phyloP scores from a whole-genome alignment of 30 jellyfish, hydroid and myxozoan genomes.

The Pseudorhiza aurosa region DNA sequence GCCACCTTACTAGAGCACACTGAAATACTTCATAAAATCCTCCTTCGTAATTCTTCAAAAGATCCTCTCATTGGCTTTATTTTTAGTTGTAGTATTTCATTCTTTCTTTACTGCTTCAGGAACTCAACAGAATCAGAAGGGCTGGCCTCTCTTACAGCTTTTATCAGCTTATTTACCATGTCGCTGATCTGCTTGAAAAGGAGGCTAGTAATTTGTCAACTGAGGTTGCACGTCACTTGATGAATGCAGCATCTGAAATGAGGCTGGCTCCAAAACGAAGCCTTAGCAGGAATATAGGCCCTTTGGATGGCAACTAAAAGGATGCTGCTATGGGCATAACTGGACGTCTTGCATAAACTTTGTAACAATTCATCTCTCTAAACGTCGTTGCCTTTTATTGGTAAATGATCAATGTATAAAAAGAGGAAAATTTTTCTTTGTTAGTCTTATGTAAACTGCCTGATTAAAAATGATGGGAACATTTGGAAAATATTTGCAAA shows the following conservation, averaged over 20 bases:
- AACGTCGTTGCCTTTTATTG: too few relatives aligned
- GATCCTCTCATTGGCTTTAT: too few relatives aligned
- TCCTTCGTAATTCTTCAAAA: neutral
- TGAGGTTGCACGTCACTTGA: slow-evolving; percentile 71
- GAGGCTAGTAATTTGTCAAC: slow-evolving; percentile 74
- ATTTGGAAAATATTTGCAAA: too few relatives aligned
- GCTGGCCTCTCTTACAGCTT: slow-evolving; percentile 86
- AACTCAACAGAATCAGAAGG: slow-evolving; percentile 78
- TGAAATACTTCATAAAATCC: too few relatives aligned
- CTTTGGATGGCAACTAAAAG: slow-evolving; percentile 22
- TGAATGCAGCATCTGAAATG: slow-evolving; percentile 88
- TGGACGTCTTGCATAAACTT: too few relatives aligned
- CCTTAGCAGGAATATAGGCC: slow-evolving; percentile 65
- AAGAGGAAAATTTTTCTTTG: too few relatives aligned
- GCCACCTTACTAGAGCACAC: too few relatives aligned
- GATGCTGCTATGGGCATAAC: too few relatives aligned
- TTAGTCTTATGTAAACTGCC: too few relatives aligned
- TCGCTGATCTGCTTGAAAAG: slow-evolving; percentile 82
- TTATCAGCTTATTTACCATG: slow-evolving; percentile 65
- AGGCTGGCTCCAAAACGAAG: slow-evolving; percentile 88
- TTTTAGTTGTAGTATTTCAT: neutral
- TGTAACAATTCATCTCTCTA: too few relatives aligned
- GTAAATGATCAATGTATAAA: too few relatives aligned
- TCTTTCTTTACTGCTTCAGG: slow-evolving; percentile 54
- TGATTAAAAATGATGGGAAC: too few relatives aligned